Percentiles rank a stretch among this genome's conserved stretches.
These are phyloP conservation scores for Horisme vitalbata DNA, from an alignment of 2,888 invertebrate species.

Conservation along the genomic window DNA sequence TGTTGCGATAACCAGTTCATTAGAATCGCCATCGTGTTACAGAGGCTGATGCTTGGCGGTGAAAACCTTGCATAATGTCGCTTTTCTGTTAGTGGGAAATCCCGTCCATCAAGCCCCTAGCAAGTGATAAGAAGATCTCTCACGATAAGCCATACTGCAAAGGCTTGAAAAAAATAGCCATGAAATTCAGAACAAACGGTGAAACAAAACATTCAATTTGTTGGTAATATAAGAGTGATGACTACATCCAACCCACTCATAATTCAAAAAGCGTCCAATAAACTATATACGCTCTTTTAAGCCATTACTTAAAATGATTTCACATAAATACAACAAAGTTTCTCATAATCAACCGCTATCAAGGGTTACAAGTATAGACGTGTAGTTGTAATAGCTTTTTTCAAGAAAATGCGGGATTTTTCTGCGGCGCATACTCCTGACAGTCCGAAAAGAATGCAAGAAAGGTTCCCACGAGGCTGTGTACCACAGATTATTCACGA, in stretches of 20 bases:
- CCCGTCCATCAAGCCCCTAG: no score
- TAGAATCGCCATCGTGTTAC: no score
- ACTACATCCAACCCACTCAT: background rate
- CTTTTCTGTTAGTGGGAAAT: no score
- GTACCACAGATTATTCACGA: conserved; percentile 33
- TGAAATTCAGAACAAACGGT: no score
- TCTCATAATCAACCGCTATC: conserved; percentile 50
- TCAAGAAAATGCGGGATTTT: conserved; percentile 32
- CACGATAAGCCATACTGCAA: no score
- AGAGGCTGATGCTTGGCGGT: no score
- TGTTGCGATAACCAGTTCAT: no score
- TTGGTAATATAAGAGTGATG: no score
- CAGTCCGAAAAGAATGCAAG: conserved; percentile 43
- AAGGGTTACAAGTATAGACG: conserved; percentile 41
- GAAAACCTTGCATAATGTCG: no score
- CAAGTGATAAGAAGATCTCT: no score
- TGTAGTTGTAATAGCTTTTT: conserved; percentile 49
- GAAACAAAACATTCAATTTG: no score
- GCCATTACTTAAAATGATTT: conserved; percentile 19
- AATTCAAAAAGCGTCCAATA: background rate
- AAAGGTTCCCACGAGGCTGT: conserved; percentile 58
- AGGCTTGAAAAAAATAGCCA: no score
- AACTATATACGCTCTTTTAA: conserved; percentile 19
- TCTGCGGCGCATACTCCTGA: conserved; percentile 32
- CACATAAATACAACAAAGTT: conserved; percentile 22